These are phyloP conservation scores for Hydractinia symbiolongicarpus DNA, from an alignment of 30 jellyfish, hydroid and myxozoan species.

Conservation along the genomic window DNA sequence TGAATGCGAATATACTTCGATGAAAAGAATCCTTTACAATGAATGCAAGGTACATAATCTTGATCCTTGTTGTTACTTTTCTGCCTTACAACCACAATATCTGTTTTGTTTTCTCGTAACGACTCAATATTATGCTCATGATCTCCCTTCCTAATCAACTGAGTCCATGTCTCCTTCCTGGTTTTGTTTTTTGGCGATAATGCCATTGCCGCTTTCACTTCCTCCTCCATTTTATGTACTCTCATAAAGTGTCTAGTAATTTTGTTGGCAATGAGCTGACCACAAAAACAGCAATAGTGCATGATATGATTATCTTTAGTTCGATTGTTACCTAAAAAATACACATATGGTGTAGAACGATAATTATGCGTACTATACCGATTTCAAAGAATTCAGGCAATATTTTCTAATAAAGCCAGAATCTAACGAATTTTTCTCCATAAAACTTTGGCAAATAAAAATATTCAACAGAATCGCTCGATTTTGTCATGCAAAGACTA, in stretches of 20 bases:
- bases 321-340: too few species aligned
- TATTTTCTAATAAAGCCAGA: too few species aligned
- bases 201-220: neutral
- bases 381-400: too few species aligned
- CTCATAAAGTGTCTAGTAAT: neutral
- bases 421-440: too few species aligned
- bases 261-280: neutral
- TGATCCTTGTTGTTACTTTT: neutral
- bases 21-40: neutral
- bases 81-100: neutral
- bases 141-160: neutral
- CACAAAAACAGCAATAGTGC: too few species aligned
- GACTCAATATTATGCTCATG: neutral
- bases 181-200: neutral
- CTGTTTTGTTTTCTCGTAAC: slow-evolving; percentile 1
- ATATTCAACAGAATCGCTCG: too few species aligned
- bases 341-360: too few species aligned
- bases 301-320: too few species aligned
- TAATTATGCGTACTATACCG: too few species aligned
- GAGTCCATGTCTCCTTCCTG: neutral
- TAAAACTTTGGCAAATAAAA: too few species aligned
- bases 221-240: neutral
- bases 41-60: neutral
- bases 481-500: too few species aligned
- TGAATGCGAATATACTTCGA: neutral